A percentile compares a stretch with the other conserved stretches of the same genome.
These are phyloP conservation scores for Thumatha senex DNA, from an alignment of 2,888 invertebrate species.

Conservation along the genomic window DNA sequence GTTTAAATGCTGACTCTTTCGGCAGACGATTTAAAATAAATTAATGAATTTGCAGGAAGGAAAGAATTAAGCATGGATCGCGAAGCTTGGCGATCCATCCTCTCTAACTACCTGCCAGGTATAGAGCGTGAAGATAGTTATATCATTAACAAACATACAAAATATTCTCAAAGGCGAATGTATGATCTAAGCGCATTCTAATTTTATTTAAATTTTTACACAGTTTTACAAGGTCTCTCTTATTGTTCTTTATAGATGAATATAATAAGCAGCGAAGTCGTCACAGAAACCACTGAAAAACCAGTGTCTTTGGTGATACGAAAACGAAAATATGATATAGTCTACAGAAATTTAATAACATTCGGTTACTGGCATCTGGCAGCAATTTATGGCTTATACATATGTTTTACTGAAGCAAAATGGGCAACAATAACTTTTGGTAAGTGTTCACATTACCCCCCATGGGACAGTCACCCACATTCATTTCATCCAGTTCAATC, in stretches of 20 bases:
- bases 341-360: constrained; percentile 43
- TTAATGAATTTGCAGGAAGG: too few relatives aligned
- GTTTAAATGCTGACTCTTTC: too few relatives aligned
- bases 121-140: too few relatives aligned
- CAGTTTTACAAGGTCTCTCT: background rate
- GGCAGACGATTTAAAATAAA: too few relatives aligned
- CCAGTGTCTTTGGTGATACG: constrained; percentile 20
- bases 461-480: background rate
- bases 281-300: constrained; percentile 10
- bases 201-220: too few relatives aligned
- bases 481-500: too few relatives aligned
- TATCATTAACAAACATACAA: too few relatives aligned
- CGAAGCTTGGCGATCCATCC: too few relatives aligned
- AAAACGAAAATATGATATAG: constrained; percentile 38
- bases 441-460: constrained; percentile 23
- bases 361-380: constrained; percentile 49
- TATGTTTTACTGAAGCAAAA: constrained; percentile 48
- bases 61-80: too few relatives aligned
- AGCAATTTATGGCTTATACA: constrained; percentile 46
- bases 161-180: too few relatives aligned
- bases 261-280: constrained; percentile 11
- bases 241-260: background rate
- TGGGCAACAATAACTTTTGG: constrained; percentile 43
- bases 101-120: too few relatives aligned
- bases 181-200: too few relatives aligned